A percentile compares a stretch with the other conserved stretches of the same genome.
Conservation (phyloP, 2,797 vertebrate genomes). For the Crotalus adamanteus region DNA sequence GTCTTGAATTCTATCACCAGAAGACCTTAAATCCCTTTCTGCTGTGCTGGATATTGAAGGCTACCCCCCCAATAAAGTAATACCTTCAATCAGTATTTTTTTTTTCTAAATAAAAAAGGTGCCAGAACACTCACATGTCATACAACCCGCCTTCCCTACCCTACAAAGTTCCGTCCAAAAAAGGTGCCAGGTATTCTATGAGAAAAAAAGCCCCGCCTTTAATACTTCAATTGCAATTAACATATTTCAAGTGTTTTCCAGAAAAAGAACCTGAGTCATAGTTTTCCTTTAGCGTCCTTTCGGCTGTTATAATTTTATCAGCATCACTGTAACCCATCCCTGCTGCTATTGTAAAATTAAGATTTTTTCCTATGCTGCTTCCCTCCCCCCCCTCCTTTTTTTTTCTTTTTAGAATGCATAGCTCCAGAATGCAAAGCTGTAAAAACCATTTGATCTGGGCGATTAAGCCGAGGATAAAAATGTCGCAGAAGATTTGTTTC, state of each 20-base stretch:
- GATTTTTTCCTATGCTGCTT: slow-evolving; percentile 54
- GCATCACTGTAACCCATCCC: slow-evolving; percentile 46
- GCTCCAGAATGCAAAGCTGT: slow-evolving; percentile 48
- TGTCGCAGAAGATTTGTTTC: slow-evolving; percentile 24
- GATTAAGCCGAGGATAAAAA: slow-evolving; percentile 55
- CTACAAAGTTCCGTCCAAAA: too few relatives aligned
- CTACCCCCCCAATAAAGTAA: slow-evolving; percentile 20
- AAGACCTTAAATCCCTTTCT: slow-evolving; percentile 32
- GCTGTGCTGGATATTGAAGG: slow-evolving; percentile 43
- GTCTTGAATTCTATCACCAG: neutral
- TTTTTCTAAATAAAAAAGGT: too few relatives aligned
- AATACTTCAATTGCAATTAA: neutral
- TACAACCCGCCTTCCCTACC: too few relatives aligned
- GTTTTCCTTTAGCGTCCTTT: slow-evolving; percentile 43
- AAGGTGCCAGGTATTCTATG: too few relatives aligned
- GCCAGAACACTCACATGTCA: too few relatives aligned
- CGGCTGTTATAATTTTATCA: slow-evolving; percentile 39
- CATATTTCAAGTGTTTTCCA: slow-evolving; percentile 40
- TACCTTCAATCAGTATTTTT: neutral
- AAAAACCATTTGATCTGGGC: slow-evolving; percentile 56
- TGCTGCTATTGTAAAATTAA: slow-evolving; percentile 58
- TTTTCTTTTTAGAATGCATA: neutral
- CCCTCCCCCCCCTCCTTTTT: neutral
- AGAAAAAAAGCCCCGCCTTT: neutral
- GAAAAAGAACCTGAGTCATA: slow-evolving; percentile 10